Evolutionary conservation across 1,140 invertebrate genomes (phyloP), one percentile per base, ranked within the genome.

Genomic region (Lineus longissimus): DNA sequence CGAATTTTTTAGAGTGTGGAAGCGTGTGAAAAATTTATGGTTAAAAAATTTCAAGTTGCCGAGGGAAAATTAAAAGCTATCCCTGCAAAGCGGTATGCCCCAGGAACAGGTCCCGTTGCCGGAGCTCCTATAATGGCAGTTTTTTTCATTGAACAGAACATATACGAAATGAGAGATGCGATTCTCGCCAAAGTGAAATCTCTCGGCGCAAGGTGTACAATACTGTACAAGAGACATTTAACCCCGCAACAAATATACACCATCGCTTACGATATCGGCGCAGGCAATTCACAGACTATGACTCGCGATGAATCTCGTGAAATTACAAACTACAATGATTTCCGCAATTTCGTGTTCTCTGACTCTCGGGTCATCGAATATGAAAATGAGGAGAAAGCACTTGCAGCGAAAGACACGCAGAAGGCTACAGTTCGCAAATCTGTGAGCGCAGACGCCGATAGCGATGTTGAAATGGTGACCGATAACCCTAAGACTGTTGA

Each of bases 191-290:
- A 27, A n/a, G n/a, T 51, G 6, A 51, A 51, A 27, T 7, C 47
- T 7, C 4, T 19, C 47, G 47, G 47, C 25, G 47, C 47, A 27
- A 51, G n/a, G 25, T 51, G 47, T 51, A n/a, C 47, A 7, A n/a
- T 51, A n/a, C 6, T 51, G 47, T 51, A 51, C 47, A 51, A 51
- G n/a, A 51, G 47, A 51, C 47, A 23, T n/a, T n/a, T 51, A 51
- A 51, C 47, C 4, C 47, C 47, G n/a, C 47, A 51, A n/a, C 47
- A 51, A 51, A 51, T 51, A 4, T 51, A 51, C 25, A 51, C 47
- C 47, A 51, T 51, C 25, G 47, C 25, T n/a, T 51, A 51, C n/a
- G 47, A 51, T 51, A 51, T 51, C 6, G 47, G 47, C n/a, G 25
- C 47, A 6, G 47, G n/a, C n/a, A 51, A 51, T 51, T 6, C 6